phyloP scores from a whole-genome alignment of 1,140 invertebrate genomes.

The Pseudomyrmex cubaensis region DNA sequence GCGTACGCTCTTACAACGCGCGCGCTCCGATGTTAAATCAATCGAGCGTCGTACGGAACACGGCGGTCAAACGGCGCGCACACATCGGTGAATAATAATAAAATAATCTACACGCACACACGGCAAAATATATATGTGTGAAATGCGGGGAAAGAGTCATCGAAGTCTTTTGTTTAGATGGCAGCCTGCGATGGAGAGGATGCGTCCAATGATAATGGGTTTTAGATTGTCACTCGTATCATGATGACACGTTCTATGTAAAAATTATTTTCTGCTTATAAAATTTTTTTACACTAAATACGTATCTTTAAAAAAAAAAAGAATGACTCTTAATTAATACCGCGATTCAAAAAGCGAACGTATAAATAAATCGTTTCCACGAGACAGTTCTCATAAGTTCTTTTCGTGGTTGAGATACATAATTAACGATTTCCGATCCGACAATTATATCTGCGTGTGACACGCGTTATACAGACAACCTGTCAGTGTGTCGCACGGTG shows the following conservation, averaged over 20 bases:
- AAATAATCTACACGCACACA: conserved; percentile 22
- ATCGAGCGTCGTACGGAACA: conserved; percentile 67
- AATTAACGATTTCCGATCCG: neutral
- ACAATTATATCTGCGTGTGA: neutral
- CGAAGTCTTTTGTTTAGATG: neutral
- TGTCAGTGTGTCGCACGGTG: neutral
- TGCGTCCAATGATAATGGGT: neutral
- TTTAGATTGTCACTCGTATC: neutral
- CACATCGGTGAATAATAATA: conserved; percentile 60
- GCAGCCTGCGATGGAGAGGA: neutral
- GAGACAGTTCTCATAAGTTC: too few species aligned
- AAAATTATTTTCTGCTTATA: neutral
- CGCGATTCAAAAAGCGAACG: too few species aligned
- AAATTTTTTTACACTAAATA: neutral
- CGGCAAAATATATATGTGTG: neutral
- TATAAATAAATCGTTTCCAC: too few species aligned
- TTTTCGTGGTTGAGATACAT: neutral
- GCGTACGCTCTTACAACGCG: conserved; percentile 11
- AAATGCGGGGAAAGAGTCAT: too few species aligned
- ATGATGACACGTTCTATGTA: too few species aligned
- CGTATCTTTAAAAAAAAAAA: too few species aligned
- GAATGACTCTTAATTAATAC: too few species aligned
- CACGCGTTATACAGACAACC: neutral
- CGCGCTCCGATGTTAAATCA: conserved; percentile 64
- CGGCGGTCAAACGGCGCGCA: conserved; percentile 60